A percentile compares a stretch with the other conserved stretches of the same genome.
Evolutionary conservation across 2,113 vertebrate species (phyloP).

Genomic region (Nothocercus nigrocapillus): DNA sequence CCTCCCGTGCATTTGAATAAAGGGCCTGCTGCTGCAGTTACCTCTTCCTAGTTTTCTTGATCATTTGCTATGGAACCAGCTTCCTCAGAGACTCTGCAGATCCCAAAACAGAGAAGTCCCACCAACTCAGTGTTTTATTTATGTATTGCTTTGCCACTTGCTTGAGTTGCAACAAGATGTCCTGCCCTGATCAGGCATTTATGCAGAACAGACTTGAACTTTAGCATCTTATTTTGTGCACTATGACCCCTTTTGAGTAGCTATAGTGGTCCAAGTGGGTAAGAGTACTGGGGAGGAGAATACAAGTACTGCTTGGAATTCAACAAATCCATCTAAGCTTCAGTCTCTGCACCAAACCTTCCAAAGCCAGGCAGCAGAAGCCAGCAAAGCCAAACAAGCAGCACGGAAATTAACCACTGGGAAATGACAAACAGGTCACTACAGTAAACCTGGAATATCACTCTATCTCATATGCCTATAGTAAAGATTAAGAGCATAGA

Average conservation of each 20-base stretch:
- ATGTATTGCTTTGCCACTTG: not conserved
- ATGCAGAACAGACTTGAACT: not conserved
- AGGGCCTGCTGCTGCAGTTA: not conserved
- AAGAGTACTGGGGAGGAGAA: not conserved
- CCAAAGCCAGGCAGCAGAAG: not conserved
- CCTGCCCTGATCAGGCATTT: not conserved
- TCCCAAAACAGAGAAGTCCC: not conserved
- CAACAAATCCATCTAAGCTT: not conserved
- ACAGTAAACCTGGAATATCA: not conserved
- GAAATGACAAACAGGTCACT: not conserved
- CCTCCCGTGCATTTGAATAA: rapidly evolving
- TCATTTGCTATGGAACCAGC: not conserved
- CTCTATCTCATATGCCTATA: not conserved
- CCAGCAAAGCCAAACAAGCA: not conserved
- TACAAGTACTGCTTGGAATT: not conserved
- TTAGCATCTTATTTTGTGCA: not conserved
- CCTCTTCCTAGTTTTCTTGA: not conserved
- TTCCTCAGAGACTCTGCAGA: not conserved
- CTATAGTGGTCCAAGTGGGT: not conserved
- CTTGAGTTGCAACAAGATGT: not conserved
- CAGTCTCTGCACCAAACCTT: not conserved
- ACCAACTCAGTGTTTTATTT: not conserved
- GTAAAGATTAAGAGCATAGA: not conserved
- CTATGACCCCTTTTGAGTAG: not conserved
- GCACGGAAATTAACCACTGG: not conserved